Percentiles rank a stretch among this genome's conserved stretches.
phyloP scores from a whole-genome alignment of 1,140 invertebrate species.

The Drosophila micromelanica region DNA sequence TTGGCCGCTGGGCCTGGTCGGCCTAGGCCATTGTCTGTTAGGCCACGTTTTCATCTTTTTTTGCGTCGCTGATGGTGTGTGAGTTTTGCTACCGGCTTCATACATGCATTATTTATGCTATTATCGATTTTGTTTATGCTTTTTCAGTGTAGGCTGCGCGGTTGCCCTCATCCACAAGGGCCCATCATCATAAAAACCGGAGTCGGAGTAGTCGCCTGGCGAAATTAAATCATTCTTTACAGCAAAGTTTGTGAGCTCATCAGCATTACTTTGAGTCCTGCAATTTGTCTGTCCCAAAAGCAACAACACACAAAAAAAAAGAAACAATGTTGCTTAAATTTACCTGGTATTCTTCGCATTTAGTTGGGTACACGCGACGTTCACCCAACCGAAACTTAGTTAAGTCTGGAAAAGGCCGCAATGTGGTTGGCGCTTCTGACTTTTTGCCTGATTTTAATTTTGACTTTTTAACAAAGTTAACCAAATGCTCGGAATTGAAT shows the following conservation, averaged over 20 bases:
- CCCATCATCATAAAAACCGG: not conserved
- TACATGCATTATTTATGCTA: slow-evolving; percentile 80
- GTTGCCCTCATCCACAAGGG: slow-evolving; percentile 20
- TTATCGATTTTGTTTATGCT: slow-evolving; percentile 75
- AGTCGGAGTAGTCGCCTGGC: slow-evolving; percentile 43
- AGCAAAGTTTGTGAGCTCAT: slow-evolving; percentile 61
- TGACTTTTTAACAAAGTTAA: slow-evolving; percentile 81
- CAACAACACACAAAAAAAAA: slow-evolving; percentile 10
- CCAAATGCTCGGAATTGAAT: slow-evolving; percentile 76
- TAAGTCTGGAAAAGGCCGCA: slow-evolving; percentile 40
- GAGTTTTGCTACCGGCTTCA: slow-evolving; percentile 25
- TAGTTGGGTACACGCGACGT: slow-evolving; percentile 51
- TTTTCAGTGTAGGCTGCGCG: slow-evolving; percentile 51
- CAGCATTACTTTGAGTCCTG: slow-evolving; percentile 68
- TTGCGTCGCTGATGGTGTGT: slow-evolving; percentile 8
- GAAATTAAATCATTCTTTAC: slow-evolving; percentile 79
- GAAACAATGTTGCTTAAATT: slow-evolving; percentile 31
- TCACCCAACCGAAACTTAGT: slow-evolving; percentile 60
- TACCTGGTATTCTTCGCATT: slow-evolving; percentile 44
- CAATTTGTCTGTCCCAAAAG: slow-evolving; percentile 56
- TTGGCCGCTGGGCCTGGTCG: slow-evolving; percentile 63
- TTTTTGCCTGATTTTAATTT: slow-evolving; percentile 76
- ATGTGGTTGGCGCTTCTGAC: slow-evolving; percentile 56
- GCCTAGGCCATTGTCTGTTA: slow-evolving; percentile 68
- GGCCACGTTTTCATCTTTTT: slow-evolving; percentile 10